A percentile compares a stretch with the other conserved stretches of the same genome.
Evolutionary conservation across 2,113 vertebrate genomes (phyloP).

Genomic region (Craseonycteris thonglongyai): DNA sequence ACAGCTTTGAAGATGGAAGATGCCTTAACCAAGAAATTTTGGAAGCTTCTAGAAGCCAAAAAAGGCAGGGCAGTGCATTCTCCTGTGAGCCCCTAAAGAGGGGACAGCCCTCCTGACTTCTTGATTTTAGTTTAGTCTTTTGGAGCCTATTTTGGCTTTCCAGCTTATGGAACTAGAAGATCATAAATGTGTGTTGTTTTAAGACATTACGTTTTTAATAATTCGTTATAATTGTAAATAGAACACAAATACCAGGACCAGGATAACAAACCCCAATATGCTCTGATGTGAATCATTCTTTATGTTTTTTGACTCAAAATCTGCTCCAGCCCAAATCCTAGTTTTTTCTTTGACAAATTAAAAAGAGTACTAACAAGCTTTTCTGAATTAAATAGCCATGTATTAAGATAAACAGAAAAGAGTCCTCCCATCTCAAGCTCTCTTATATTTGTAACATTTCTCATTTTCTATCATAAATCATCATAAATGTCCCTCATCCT

Average conservation of each 20-base stretch:
- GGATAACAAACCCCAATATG: neutral
- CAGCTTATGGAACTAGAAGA: neutral
- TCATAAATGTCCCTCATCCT: neutral
- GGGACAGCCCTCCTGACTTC: neutral
- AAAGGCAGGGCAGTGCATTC: neutral
- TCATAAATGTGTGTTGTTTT: neutral
- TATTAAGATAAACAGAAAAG: neutral
- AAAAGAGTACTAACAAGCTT: neutral
- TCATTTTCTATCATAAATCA: neutral
- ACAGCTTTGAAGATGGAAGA: neutral
- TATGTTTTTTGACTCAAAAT: neutral
- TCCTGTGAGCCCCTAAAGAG: neutral
- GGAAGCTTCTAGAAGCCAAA: neutral
- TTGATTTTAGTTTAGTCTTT: neutral
- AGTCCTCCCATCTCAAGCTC: neutral
- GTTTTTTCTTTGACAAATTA: neutral
- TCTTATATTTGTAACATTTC: neutral
- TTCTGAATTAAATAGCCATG: neutral
- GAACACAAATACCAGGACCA: neutral
- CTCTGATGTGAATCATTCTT: neutral
- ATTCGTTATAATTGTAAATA: neutral
- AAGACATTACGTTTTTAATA: neutral
- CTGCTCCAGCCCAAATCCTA: neutral
- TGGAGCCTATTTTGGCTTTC: neutral
- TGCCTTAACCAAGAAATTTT: neutral